These are phyloP conservation scores for Pammene fasciana DNA, from an alignment of 2,888 invertebrate species.

Conservation along the genomic window DNA sequence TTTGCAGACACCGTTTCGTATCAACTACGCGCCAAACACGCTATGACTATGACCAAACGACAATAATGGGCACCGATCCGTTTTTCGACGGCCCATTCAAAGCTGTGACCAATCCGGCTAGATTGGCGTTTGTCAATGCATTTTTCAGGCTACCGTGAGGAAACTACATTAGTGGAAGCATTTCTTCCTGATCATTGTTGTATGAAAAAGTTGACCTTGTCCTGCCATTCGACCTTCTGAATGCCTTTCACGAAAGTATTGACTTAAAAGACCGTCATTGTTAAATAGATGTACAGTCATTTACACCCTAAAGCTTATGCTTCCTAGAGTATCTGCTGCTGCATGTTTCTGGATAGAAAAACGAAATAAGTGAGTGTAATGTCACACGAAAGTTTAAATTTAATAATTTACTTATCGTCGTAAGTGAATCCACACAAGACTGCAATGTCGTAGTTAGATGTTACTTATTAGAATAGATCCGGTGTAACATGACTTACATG, in stretches of 20 bases:
- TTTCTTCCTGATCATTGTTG: constrained; percentile 36
- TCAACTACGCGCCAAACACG: constrained; percentile 37
- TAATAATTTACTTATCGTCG: no score
- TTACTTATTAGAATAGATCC: not conserved
- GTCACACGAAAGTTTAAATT: no score
- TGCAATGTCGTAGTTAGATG: no score
- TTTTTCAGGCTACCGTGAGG: constrained; percentile 34
- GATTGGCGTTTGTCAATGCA: constrained; percentile 46
- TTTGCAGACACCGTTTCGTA: constrained; percentile 39
- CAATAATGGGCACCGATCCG: constrained; percentile 34
- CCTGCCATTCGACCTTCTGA: constrained; percentile 26
- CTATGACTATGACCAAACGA: constrained; percentile 42
- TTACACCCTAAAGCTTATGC: no score
- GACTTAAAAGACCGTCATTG: not conserved
- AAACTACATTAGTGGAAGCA: constrained; percentile 29
- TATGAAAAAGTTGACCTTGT: constrained; percentile 28
- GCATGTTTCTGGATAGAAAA: no score
- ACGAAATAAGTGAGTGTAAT: no score
- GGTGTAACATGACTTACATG: no score
- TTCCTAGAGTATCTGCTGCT: no score
- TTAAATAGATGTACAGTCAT: no score
- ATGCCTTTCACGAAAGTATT: constrained; percentile 22
- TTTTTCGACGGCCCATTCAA: constrained; percentile 44
- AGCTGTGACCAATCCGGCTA: constrained; percentile 49
- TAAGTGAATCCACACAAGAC: no score